Evolutionary conservation across 2,797 vertebrate species (phyloP).

Genomic region (Cichlasoma orientale): DNA sequence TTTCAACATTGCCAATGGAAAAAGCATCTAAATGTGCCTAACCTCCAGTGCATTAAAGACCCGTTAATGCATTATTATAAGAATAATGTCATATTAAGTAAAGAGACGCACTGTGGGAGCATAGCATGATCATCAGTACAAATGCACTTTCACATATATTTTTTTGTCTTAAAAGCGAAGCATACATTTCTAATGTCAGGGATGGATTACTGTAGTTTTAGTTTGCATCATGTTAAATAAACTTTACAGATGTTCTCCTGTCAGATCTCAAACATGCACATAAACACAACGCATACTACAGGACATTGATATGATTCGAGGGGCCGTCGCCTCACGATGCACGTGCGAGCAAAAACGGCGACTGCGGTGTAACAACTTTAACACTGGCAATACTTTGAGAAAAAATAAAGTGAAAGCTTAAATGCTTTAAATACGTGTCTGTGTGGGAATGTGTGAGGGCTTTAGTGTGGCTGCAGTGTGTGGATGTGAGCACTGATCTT

Average conservation of each 20-base stretch:
- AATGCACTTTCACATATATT: background rate
- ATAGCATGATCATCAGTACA: background rate
- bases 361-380: background rate
- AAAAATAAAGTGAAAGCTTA: too few species aligned
- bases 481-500: too few species aligned
- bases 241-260: background rate
- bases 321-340: background rate
- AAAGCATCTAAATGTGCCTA: conserved; percentile 5
- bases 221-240: background rate
- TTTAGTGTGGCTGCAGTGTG: too few species aligned
- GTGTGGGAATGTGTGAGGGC: too few species aligned
- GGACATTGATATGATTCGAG: too few species aligned
- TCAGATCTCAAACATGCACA: background rate
- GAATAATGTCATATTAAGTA: conserved; percentile 1
- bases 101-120: background rate
- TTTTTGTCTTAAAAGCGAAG: background rate
- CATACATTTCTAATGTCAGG: background rate
- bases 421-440: too few species aligned
- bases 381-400: background rate
- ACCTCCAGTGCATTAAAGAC: conserved; percentile 7
- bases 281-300: background rate
- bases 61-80: background rate
- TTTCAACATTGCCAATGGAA: background rate
- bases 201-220: background rate
- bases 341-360: background rate